Evolutionary conservation across 1,140 invertebrate species (phyloP).

Genomic region (Ephestia elutella): DNA sequence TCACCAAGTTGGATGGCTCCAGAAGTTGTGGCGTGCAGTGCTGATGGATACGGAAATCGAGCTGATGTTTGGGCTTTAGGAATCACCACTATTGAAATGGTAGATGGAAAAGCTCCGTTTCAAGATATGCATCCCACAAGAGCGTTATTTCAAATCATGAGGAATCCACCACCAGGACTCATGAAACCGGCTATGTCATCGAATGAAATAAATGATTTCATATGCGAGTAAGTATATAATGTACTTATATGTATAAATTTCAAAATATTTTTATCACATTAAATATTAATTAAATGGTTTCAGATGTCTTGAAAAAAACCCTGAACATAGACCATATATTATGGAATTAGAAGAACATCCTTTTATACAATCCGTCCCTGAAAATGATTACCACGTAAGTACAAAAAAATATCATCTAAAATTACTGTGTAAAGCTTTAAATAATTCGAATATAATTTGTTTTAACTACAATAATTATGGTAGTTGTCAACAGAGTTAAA

Average conservation of each 20-base stretch:
- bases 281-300: constrained; percentile 26
- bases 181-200: constrained; percentile 85
- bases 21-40: constrained; percentile 76
- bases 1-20: constrained; percentile 95
- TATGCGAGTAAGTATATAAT: constrained; percentile 79
- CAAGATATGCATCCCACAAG: constrained; percentile 90
- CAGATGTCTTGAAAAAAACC: constrained; percentile 93
- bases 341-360: constrained; percentile 91
- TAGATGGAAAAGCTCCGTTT: constrained; percentile 89
- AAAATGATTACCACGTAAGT: constrained; percentile 84
- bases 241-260: too few relatives aligned
- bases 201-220: constrained; percentile 87
- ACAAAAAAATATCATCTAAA: not conserved
- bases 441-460: not conserved
- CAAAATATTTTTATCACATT: too few relatives aligned
- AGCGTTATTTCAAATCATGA: constrained; percentile 88
- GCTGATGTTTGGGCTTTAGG: constrained; percentile 94
- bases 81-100: constrained; percentile 93
- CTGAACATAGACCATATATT: constrained; percentile 90
- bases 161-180: constrained; percentile 89
- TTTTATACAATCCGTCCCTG: constrained; percentile 82
- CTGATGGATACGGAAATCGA: constrained; percentile 79
- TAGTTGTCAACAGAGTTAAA: constrained; percentile 79
- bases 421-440: not conserved
- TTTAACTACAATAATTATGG: constrained; percentile 18